phyloP scores from a whole-genome alignment of 2,888 invertebrate genomes.

The Pomacea canaliculata region DNA sequence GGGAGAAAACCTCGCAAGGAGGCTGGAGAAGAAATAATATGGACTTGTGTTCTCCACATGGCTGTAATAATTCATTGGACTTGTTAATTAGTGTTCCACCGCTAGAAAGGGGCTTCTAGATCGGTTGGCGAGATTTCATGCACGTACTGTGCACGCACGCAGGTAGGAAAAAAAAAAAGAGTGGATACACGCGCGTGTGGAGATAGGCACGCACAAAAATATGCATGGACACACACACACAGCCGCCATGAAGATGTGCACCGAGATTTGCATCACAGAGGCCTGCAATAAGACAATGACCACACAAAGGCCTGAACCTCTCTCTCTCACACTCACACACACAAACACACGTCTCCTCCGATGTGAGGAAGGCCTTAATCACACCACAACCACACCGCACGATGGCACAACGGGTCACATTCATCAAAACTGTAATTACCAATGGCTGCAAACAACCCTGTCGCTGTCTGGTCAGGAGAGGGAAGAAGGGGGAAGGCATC shows the following conservation, averaged over 20 bases:
- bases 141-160: neutral
- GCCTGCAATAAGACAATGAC: too few species aligned
- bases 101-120: neutral
- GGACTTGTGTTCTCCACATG: conserved; percentile 16
- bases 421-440: conserved; percentile 4
- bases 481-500: too few species aligned
- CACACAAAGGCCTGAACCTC: neutral
- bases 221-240: neutral
- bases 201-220: neutral
- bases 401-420: conserved; percentile 3
- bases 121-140: neutral
- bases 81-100: conserved; percentile 20
- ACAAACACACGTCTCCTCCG: neutral
- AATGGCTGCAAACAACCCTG: neutral
- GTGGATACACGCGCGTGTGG: neutral
- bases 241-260: too few species aligned
- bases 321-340: neutral
- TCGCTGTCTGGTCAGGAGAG: neutral
- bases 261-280: neutral
- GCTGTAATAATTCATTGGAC: conserved; percentile 24
- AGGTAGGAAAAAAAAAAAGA: neutral
- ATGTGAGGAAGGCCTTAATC: neutral
- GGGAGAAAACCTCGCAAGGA: neutral
- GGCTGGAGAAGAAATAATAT: conserved; percentile 1
- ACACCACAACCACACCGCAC: neutral